Conservation (phyloP, 92 coral and sea anemone species). For the Meandrina meandrites region DNA sequence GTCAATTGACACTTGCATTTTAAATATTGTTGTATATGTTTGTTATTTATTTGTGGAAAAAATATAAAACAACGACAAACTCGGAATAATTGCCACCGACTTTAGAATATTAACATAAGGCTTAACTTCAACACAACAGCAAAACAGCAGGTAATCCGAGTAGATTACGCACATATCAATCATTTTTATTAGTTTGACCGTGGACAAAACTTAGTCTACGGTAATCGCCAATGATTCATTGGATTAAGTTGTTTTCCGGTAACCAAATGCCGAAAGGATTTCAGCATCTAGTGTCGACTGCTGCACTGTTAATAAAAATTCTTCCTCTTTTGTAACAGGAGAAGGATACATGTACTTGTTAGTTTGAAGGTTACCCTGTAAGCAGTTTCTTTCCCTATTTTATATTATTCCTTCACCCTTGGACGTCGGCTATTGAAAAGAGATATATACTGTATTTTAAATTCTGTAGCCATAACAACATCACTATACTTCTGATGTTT, state of each 20-base stretch:
- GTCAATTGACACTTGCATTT: slow-evolving; percentile 1
- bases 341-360: background rate
- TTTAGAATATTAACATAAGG: background rate
- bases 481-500: no score
- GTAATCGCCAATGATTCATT: background rate
- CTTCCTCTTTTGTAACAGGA: background rate
- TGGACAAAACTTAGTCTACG: background rate
- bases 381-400: background rate
- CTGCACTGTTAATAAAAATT: background rate
- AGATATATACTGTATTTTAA: no score
- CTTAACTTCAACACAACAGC: background rate
- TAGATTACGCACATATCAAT: background rate
- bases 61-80: background rate
- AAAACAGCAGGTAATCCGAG: background rate
- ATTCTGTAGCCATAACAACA: background rate
- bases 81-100: background rate
- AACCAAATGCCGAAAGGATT: background rate
- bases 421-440: no score
- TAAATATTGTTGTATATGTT: background rate
- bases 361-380: no score
- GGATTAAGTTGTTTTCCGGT: background rate
- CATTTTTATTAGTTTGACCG: background rate
- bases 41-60: background rate
- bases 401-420: no score
- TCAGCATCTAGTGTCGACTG: background rate